Evolutionary conservation across 2,113 vertebrate species (phyloP), one percentile per base, ranked within the genome.

Genomic region (Spea bombifrons): DNA sequence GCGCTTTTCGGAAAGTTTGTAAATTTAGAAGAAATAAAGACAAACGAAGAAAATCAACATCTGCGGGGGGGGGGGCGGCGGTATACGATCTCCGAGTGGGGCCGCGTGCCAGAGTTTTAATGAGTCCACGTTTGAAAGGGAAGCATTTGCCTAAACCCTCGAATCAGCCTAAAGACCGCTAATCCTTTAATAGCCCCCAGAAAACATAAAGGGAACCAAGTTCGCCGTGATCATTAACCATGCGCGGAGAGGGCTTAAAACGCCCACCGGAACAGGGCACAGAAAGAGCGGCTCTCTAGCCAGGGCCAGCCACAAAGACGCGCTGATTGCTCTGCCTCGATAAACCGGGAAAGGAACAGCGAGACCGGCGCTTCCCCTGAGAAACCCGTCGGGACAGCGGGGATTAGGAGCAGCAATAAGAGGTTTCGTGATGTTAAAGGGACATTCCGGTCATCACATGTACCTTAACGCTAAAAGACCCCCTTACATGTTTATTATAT

Each of bases 181-280:
- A 73, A 80, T 80, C 77, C 77, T 47, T 59, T 80, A 80, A 80
- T 79, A 66, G 70, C 30, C 66, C 49, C 8, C 48, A 57, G 63
- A 30, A n/a, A 45, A 79, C n/a, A 79, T 73, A 73, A 79, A 72
- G 61, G 70, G 52, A 45, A 44, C 73, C 70, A 79, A 66, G 49
- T 65, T 66, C 45, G 48, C n/a, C 61, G 30, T 45, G 43, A 73
- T 79, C 43, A 30, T 64, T 57, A 52, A 15, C 70, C 70, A 15
- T 55, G 30, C 67, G 75, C 5, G 7, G 61, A 49, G 15, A 8
- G 17, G 43, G 43, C 69, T 65, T 71, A 52, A 48, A 67, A 73
- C 50, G 46, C 70, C 76, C 48, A 66, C 61, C 2, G 59, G 49
- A 78, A 72, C 46, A 52, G 68, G 52, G 46, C n/a, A 53, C 55